Base-by-base conservation (phyloP, 2,797 vertebrate genomes). In the Synaphobranchus kaupii region DNA sequence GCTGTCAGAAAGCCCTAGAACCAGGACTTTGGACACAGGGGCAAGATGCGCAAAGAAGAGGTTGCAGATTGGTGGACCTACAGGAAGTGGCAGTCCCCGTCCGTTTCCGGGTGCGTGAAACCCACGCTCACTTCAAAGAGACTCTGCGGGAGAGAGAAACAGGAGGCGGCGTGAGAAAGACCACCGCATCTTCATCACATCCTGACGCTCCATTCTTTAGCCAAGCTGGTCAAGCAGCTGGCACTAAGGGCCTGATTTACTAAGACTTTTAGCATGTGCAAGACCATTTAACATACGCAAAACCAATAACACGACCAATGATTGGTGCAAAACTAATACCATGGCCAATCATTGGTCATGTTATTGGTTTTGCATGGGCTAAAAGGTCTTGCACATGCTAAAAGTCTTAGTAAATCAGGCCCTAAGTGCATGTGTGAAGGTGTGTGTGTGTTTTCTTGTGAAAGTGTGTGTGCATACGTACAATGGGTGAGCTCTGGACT, bases 61-160 rank as follows among this genome's bases (percentile, higher is more conserved):
- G 25, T 47, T 22, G 34, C 10, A 2, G 60, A 84, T 34, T 25
- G 39, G 84, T 50, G 3, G 13, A 97, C 98, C 97, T 96, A 99
- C 99, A 99, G 96, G 95, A 99, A 99, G 94, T 96, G 97, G 92
- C 99, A 99, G 95, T 99, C 98, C 15, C 94, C 91, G 0, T 98
- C 97, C 4, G 98, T 98, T 91, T 98, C 97, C 39, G 96, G 93
- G 93, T 99, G 99, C 87, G 94, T 95, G 93, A 99, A 99, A 91
- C 97, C 96, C 90, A 99, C 95, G 0, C 96, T 96, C 80, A 99
- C 97, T 96, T 99, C 98, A 90, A 99, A 98, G 71, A 93, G 89
- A 92, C 97, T 98, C 98, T 99, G 93, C 88, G 93, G 93, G 88
- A 87, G 88, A 95, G 87, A 89, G 90, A 89, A 87, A 31, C 0